These are phyloP conservation scores for Bubo bubo DNA, from an alignment of 2,113 vertebrate genomes.

Conservation along the genomic window DNA sequence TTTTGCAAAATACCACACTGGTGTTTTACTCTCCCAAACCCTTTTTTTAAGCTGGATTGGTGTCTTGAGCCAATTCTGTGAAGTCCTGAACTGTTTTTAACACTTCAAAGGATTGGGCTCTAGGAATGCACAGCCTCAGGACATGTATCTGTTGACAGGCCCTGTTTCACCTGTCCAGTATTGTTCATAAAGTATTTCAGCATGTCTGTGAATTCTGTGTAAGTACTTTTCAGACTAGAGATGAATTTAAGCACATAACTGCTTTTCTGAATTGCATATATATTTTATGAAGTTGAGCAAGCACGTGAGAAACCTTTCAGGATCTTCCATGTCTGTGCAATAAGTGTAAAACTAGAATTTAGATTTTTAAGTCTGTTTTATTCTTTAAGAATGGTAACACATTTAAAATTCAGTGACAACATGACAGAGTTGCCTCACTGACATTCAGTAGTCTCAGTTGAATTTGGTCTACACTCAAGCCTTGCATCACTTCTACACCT, in stretches of 20 bases:
- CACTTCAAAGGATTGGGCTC: conserved; percentile 16
- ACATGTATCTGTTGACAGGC: not conserved
- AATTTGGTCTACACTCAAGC: not conserved
- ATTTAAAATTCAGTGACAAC: not conserved
- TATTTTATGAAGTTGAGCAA: not conserved
- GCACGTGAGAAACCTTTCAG: not conserved
- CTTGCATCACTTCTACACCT: conserved; percentile 40
- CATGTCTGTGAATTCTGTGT: not conserved
- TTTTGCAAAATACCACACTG: not conserved
- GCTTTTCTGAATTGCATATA: not conserved
- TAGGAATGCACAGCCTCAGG: conserved; percentile 24
- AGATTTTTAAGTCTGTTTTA: not conserved
- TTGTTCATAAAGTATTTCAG: not conserved
- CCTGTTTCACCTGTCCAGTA: not conserved
- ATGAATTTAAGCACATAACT: not conserved
- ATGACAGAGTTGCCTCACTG: not conserved
- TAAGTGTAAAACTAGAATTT: not conserved
- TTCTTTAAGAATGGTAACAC: not conserved
- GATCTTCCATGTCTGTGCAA: not conserved
- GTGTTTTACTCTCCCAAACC: not conserved
- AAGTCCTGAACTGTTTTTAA: not conserved
- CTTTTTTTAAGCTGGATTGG: not conserved
- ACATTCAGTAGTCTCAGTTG: not conserved
- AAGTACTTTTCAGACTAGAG: not conserved
- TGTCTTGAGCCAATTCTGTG: not conserved